phyloP scores from a whole-genome alignment of 2,113 vertebrate genomes.

The Actenoides lindsayi region DNA sequence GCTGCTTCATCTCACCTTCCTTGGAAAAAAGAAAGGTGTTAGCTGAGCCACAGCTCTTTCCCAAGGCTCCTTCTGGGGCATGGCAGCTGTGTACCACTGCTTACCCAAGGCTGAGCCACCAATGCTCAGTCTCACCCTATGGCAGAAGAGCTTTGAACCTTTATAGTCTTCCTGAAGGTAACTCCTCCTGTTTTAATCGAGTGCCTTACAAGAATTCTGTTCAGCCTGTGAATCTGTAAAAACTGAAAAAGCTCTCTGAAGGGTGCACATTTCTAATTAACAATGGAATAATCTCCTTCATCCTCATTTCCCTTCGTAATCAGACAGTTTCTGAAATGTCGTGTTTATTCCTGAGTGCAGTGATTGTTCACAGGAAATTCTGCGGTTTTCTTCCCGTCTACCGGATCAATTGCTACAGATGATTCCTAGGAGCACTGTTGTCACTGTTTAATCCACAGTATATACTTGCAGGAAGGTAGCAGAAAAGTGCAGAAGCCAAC shows the following conservation, averaged over 20 bases:
- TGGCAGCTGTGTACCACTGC: not conserved
- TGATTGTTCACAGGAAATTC: not conserved
- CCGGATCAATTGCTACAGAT: not conserved
- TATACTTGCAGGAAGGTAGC: slow-evolving; percentile 31
- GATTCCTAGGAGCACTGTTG: slow-evolving; percentile 27
- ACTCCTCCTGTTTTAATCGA: not conserved
- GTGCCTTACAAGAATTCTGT: not conserved
- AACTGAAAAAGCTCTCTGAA: not conserved
- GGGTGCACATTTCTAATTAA: not conserved
- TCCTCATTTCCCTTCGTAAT: not conserved
- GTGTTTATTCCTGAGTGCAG: not conserved
- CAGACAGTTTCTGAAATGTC: not conserved
- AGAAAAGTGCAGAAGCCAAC: slow-evolving; percentile 40
- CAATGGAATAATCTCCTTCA: not conserved
- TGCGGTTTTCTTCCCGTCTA: not conserved
- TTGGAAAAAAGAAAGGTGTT: not conserved
- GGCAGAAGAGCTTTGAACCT: not conserved
- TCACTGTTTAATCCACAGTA: slow-evolving; percentile 62
- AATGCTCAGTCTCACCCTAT: not conserved
- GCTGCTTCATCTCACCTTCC: not conserved
- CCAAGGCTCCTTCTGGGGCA: not conserved
- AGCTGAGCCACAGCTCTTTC: not conserved
- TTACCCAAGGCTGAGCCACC: not conserved
- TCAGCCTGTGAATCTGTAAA: not conserved
- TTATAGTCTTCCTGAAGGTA: not conserved